phyloP scores from a whole-genome alignment of 2,888 invertebrate species.

The Amiota communis region DNA sequence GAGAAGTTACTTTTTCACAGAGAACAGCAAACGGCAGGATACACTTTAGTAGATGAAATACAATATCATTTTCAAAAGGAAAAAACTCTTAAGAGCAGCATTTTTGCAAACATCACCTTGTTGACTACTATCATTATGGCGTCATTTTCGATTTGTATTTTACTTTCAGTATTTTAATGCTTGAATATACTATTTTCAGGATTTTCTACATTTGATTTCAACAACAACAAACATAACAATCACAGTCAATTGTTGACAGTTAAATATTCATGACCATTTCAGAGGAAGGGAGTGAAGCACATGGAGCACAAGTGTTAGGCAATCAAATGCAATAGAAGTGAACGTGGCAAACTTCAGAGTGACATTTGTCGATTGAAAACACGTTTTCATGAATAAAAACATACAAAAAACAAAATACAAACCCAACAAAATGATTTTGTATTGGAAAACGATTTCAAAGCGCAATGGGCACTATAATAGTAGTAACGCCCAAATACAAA shows the following conservation, averaged over 20 bases:
- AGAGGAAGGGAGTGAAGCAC: background rate
- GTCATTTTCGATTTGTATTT: too few relatives aligned
- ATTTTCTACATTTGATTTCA: background rate
- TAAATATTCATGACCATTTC: slow-evolving; percentile 58
- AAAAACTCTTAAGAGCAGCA: too few relatives aligned
- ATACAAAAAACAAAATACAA: background rate
- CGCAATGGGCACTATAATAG: background rate
- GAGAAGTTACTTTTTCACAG: too few relatives aligned
- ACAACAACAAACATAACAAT: slow-evolving; percentile 20
- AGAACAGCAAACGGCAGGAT: too few relatives aligned
- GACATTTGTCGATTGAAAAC: slow-evolving; percentile 25
- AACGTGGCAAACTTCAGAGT: slow-evolving; percentile 3
- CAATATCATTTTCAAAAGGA: too few relatives aligned
- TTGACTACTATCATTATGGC: too few relatives aligned
- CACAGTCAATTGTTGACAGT: slow-evolving; percentile 56
- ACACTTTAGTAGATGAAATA: too few relatives aligned
- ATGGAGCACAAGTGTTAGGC: background rate
- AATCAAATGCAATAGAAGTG: background rate
- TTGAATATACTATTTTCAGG: too few relatives aligned
- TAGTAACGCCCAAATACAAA: background rate
- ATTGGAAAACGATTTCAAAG: background rate
- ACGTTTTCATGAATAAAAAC: slow-evolving; percentile 9
- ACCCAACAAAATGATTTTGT: background rate
- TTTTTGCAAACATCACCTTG: too few relatives aligned
- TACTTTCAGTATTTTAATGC: too few relatives aligned